Evolutionary conservation across 2,888 invertebrate species (phyloP).

Genomic region (Lasioglossum morio): DNA sequence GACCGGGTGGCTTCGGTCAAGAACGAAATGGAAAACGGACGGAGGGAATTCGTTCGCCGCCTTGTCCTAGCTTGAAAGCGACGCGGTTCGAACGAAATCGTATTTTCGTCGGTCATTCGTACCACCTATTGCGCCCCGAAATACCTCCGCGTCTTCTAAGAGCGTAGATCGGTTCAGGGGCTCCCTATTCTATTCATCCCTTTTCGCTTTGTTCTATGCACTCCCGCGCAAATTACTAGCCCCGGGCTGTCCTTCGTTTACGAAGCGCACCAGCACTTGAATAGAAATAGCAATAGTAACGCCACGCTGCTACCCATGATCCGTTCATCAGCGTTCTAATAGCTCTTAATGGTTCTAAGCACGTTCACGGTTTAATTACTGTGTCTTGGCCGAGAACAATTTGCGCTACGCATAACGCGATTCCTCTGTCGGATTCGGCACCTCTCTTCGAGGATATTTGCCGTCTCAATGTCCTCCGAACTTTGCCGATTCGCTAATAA

Average conservation of each 20-base stretch:
- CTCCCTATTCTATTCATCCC: conserved; percentile 38
- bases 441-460: not conserved
- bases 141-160: conserved; percentile 58
- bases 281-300: conserved; percentile 60
- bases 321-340: conserved; percentile 56
- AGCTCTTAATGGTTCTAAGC: conserved; percentile 53
- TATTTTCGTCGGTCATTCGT: conserved; percentile 66
- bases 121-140: conserved; percentile 63
- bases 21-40: conserved; percentile 51
- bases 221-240: conserved; percentile 60
- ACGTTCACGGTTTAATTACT: conserved; percentile 55
- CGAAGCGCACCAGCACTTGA: conserved; percentile 47
- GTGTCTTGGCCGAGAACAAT: conserved; percentile 37
- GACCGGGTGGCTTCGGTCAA: conserved; percentile 14
- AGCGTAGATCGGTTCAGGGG: conserved; percentile 62
- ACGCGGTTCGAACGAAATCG: conserved; percentile 66
- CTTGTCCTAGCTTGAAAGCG: conserved; percentile 58
- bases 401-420: not conserved
- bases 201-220: conserved; percentile 65
- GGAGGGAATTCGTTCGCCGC: conserved; percentile 49
- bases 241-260: conserved; percentile 47
- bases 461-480: not conserved
- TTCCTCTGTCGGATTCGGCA: not conserved
- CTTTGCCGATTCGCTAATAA: not conserved
- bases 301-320: conserved; percentile 34